Conservation (phyloP, 2,888 invertebrate species). For the Cantharis rustica region DNA sequence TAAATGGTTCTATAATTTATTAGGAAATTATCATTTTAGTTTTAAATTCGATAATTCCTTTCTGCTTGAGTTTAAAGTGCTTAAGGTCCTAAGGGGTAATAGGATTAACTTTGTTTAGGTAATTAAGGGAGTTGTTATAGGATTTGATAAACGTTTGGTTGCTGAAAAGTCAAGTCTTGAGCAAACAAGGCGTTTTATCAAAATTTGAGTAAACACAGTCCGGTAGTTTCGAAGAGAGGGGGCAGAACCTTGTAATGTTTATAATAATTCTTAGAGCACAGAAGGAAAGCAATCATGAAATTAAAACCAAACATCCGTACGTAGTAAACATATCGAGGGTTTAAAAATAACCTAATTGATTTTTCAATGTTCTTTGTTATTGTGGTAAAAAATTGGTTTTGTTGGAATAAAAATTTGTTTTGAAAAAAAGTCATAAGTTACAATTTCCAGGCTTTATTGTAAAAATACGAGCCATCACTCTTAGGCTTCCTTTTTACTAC, state of each 20-base stretch:
- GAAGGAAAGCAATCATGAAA: not conserved
- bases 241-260: not conserved
- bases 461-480: conserved; percentile 31
- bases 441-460: conserved; percentile 36
- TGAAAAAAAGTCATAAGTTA: conserved; percentile 45
- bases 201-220: not conserved
- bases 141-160: not conserved
- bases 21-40: not conserved
- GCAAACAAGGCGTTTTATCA: not conserved
- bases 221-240: too few species aligned
- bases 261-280: not conserved
- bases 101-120: not conserved
- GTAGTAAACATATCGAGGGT: not conserved
- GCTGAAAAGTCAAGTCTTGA: not conserved
- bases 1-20: not conserved
- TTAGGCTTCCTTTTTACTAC: conserved; percentile 24
- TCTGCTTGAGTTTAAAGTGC: not conserved
- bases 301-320: not conserved
- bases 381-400: conserved; percentile 36
- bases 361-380: not conserved
- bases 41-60: not conserved
- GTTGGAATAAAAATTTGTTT: conserved; percentile 45
- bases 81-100: not conserved
- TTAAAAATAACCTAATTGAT: not conserved
- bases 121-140: not conserved